Percentiles rank a stretch among this genome's conserved stretches.
Conservation (phyloP, 1,140 invertebrate genomes). For the Drosophila albomicans region DNA sequence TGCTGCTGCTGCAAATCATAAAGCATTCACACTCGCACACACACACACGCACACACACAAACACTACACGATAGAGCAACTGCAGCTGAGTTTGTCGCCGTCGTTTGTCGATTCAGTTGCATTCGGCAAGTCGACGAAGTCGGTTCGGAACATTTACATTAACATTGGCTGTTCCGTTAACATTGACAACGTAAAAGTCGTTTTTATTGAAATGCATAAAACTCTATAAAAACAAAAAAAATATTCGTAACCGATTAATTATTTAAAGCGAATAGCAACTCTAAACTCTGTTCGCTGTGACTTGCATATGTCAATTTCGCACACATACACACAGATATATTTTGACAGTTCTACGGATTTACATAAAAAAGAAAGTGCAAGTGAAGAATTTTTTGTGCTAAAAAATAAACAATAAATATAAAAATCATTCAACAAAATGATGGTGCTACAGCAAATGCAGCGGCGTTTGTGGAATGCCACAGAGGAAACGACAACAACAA, state of each 20-base stretch:
- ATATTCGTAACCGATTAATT: not conserved
- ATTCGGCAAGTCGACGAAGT: conserved; percentile 68
- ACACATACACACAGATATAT: conserved; percentile 2
- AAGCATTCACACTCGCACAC: conserved; percentile 37
- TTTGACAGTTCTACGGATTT: conserved; percentile 18
- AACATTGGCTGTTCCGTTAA: conserved; percentile 31
- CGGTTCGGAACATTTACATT: conserved; percentile 41
- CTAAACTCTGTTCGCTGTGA: conserved; percentile 44
- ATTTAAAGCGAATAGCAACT: conserved; percentile 6
- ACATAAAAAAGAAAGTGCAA: conserved; percentile 29
- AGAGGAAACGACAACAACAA: conserved; percentile 3
- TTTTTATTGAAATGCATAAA: conserved; percentile 16
- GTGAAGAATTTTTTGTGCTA: conserved; percentile 23
- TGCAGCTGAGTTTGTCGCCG: conserved; percentile 41
- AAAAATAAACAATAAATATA: not conserved
- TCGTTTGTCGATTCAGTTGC: conserved; percentile 57
- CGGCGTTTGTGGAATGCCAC: conserved; percentile 51
- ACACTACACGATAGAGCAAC: conserved; percentile 32
- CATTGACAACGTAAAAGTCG: conserved; percentile 13
- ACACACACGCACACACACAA: conserved; percentile 2
- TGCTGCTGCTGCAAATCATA: conserved; percentile 47
- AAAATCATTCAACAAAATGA: conserved; percentile 54
- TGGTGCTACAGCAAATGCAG: conserved; percentile 76
- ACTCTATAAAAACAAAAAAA: not conserved
- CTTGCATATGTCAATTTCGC: conserved; percentile 29